phyloP scores from a whole-genome alignment of 2,113 vertebrate species.

The Tetrao urogallus region DNA sequence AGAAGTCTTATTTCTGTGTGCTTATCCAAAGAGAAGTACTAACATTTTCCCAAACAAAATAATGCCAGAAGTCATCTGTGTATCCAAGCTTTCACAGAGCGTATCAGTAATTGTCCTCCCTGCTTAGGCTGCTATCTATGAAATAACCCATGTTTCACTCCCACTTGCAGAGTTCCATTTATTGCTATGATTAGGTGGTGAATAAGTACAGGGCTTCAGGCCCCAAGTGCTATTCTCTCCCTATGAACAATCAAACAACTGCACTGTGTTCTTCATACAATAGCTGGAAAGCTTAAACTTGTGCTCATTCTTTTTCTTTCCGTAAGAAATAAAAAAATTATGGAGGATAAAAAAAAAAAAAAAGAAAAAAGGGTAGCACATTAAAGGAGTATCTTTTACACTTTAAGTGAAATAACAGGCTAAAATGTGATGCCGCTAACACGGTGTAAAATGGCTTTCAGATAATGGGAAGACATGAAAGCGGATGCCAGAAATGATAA shows the following conservation, averaged over 20 bases:
- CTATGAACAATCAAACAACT: slow-evolving; percentile 26
- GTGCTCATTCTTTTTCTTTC: not conserved
- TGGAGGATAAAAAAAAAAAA: not conserved
- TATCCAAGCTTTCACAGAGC: not conserved
- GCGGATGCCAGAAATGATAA: not conserved
- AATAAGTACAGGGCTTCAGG: slow-evolving; percentile 4
- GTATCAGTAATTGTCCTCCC: not conserved
- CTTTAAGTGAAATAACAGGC: not conserved
- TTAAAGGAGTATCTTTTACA: not conserved
- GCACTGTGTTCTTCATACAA: not conserved
- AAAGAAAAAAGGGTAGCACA: not conserved
- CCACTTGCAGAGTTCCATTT: slow-evolving; percentile 8
- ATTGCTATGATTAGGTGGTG: slow-evolving; percentile 1
- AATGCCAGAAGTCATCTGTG: not conserved
- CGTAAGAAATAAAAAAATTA: slow-evolving; percentile 38
- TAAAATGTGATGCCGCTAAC: slow-evolving; percentile 3
- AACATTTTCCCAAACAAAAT: not conserved
- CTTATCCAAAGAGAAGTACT: not conserved
- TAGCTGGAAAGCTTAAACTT: not conserved
- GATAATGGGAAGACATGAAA: not conserved
- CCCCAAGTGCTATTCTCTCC: not conserved
- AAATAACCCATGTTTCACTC: slow-evolving; percentile 31
- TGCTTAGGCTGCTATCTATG: not conserved
- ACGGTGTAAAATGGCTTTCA: slow-evolving; percentile 43
- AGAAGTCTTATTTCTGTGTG: not conserved